phyloP scores from a whole-genome alignment of 92 coral and sea anemone genomes.

The Anthopleura xanthogrammica region DNA sequence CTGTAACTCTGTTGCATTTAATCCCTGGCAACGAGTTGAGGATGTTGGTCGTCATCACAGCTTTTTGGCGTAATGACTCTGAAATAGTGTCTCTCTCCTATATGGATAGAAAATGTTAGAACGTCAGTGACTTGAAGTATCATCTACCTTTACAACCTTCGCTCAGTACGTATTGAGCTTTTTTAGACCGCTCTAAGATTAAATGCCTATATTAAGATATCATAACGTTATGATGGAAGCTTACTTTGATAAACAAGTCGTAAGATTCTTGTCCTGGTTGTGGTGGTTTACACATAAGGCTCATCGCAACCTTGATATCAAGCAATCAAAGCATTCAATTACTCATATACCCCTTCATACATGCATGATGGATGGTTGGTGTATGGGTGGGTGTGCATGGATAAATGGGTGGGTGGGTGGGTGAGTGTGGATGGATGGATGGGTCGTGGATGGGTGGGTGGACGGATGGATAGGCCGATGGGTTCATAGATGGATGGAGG shows the following conservation, averaged over 20 bases:
- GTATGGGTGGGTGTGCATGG: no score
- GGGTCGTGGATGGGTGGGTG: no score
- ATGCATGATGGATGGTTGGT: no score
- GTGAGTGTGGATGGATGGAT: no score
- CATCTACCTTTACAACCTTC: no score
- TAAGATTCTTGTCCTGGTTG: slow-evolving; percentile 90
- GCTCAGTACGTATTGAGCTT: no score
- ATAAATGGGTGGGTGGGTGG: no score
- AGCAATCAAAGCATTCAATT: neutral
- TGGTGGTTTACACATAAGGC: slow-evolving; percentile 75
- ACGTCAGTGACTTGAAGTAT: neutral
- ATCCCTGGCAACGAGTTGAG: slow-evolving; percentile 74
- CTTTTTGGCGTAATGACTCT: slow-evolving; percentile 64
- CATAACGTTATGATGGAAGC: neutral
- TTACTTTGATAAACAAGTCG: slow-evolving; percentile 70
- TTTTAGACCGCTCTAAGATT: no score
- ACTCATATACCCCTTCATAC: no score
- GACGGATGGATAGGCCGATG: no score
- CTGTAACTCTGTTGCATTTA: slow-evolving; percentile 68
- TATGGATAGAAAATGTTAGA: neutral
- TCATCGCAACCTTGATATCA: slow-evolving; percentile 59
- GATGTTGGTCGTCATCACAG: slow-evolving; percentile 54
- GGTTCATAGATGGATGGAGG: no score
- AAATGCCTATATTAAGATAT: no score
- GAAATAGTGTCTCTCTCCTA: slow-evolving; percentile 72